Evolutionary conservation across 2,113 vertebrate species (phyloP).

Genomic region (Fregata magnificens): DNA sequence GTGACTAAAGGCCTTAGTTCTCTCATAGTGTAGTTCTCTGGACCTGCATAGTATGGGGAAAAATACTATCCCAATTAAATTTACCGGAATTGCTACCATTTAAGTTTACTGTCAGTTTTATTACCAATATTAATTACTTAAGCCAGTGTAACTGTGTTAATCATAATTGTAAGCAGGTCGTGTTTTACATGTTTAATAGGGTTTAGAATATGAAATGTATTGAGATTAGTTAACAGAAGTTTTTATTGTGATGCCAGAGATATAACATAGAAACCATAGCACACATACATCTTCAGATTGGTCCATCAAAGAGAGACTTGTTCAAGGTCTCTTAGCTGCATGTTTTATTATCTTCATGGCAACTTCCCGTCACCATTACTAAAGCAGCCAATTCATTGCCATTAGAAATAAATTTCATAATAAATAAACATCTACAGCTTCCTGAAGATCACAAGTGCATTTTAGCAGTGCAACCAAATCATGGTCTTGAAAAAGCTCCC

Average conservation of each 20-base stretch:
- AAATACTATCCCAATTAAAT: background rate
- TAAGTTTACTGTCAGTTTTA: background rate
- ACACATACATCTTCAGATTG: background rate
- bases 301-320: background rate
- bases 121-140: background rate
- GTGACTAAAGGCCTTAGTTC: background rate
- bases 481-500: background rate
- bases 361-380: background rate
- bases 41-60: background rate
- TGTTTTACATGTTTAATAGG: background rate
- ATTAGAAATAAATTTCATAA: background rate
- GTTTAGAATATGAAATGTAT: background rate
- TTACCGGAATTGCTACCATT: background rate
- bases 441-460: background rate
- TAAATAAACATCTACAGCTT: background rate
- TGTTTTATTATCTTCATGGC: background rate
- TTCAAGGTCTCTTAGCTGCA: background rate
- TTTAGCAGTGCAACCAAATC: background rate
- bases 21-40: background rate
- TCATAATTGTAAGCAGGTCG: background rate
- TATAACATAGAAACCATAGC: rapidly evolving
- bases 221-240: background rate
- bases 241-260: background rate
- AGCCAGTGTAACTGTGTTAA: background rate
- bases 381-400: background rate